A percentile compares a stretch with the other conserved stretches of the same genome.
These are phyloP conservation scores for Heteromormyrus szaboi DNA, from an alignment of 2,797 vertebrate genomes.

Conservation along the genomic window DNA sequence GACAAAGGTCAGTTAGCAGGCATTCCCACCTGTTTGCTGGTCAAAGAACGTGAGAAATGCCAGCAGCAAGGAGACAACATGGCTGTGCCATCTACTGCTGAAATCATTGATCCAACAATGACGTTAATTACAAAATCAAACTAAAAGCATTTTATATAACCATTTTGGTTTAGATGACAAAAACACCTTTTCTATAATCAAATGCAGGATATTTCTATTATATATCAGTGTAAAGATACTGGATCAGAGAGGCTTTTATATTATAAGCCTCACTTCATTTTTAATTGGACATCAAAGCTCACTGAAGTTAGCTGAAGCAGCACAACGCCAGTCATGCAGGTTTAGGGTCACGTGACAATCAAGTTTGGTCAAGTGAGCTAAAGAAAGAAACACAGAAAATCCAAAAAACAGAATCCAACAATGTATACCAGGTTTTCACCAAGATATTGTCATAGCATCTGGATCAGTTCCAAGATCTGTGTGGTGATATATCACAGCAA, in stretches of 20 bases:
- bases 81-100: neutral
- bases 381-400: neutral
- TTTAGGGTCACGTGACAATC: neutral
- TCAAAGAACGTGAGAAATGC: neutral
- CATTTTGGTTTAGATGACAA: neutral
- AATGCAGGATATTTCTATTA: neutral
- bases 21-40: neutral
- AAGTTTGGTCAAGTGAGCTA: neutral
- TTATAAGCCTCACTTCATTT: neutral
- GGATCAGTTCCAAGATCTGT: neutral
- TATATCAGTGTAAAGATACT: neutral
- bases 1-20: neutral
- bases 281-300: neutral
- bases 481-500: neutral
- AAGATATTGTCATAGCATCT: neutral
- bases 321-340: neutral
- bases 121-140: neutral
- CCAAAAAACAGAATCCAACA: neutral
- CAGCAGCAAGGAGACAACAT: neutral
- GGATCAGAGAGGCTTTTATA: neutral
- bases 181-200: neutral
- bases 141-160: neutral
- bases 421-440: neutral
- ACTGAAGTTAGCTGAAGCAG: neutral
- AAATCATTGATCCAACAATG: neutral